Conservation (phyloP, 2,888 invertebrate genomes). For the Cephus nigrinus region DNA sequence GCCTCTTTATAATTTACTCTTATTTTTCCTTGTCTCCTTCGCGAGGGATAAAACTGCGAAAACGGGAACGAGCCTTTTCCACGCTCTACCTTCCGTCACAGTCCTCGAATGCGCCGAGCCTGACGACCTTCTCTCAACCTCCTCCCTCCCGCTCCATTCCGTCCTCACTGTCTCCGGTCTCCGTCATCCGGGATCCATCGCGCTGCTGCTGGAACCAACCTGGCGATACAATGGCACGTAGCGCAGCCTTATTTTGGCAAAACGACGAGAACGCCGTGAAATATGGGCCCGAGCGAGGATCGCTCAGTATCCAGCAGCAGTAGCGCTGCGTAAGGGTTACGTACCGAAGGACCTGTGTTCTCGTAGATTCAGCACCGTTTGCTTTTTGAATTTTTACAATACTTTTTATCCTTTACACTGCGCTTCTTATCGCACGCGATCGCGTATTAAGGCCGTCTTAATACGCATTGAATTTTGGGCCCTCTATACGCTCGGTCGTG, state of each 20-base stretch:
- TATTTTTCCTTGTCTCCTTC: not conserved
- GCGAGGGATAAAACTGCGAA: not conserved
- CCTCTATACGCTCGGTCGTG: constrained; percentile 2
- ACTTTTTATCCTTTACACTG: not conserved
- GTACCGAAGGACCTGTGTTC: not conserved
- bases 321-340: not conserved
- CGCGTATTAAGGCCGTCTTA: constrained; percentile 27
- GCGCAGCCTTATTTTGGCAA: not conserved
- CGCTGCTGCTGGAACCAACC: not conserved
- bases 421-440: constrained; percentile 33
- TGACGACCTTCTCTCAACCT: not conserved
- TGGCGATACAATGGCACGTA: not conserved
- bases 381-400: not conserved
- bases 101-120: not conserved
- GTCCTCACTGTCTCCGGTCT: not conserved
- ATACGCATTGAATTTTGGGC: constrained; percentile 5
- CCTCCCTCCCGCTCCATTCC: not conserved
- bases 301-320: not conserved
- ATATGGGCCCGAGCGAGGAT: not conserved
- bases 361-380: not conserved
- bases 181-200: not conserved
- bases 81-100: not conserved
- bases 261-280: not conserved
- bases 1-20: not conserved
- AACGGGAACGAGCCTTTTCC: not conserved